Evolutionary conservation across 2,113 vertebrate genomes (phyloP), one percentile per base, ranked within the genome.

Genomic region (Kryptolebias marmoratus): DNA sequence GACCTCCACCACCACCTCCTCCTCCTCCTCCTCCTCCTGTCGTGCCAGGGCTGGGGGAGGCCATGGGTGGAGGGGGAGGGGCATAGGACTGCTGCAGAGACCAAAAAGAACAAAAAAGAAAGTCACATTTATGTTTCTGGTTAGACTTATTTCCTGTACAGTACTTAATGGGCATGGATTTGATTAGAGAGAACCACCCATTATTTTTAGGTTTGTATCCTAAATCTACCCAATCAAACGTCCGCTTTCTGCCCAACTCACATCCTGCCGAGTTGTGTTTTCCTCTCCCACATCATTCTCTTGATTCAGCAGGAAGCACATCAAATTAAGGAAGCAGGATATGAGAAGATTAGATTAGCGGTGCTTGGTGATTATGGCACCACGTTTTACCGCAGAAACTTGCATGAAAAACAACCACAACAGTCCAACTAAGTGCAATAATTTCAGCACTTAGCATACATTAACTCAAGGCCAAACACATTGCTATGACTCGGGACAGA

Each of bases 31-130:
- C 86, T 94, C 94, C 94, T 94, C 96, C 98, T 91, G 97, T 97
- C 90, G 95, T 97, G 94, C 96, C 95, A 80, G 97, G 97, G 89
- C 97, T 98, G 93, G 97, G 97, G 86, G 97, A 97, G 95, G 97
- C 97, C 97, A 99, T 97, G 89, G 97, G 96, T 75, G 94, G 96
- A 89, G 95, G 96, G 92, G 96, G 95, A 94, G 96, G 95, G 93
- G 96, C 97, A 98, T 98, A 99, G 89, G 98, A 97, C 95, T 98
- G 97, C 96, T 95, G 79, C 27, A 83, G 50, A 84, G 59, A 90
- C 1, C 12, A 45, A 71, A 39, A 70, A 16, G 49, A 31, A 44
- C 11, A 61, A 4, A 11, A 54, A 45, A 52, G 4, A 49, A 56
- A 58, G 11, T 68, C 32, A 76, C 1, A 57, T 30, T 32, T 27